phyloP scores from a whole-genome alignment of 2,888 invertebrate species.

The Synanthedon myopaeformis region DNA sequence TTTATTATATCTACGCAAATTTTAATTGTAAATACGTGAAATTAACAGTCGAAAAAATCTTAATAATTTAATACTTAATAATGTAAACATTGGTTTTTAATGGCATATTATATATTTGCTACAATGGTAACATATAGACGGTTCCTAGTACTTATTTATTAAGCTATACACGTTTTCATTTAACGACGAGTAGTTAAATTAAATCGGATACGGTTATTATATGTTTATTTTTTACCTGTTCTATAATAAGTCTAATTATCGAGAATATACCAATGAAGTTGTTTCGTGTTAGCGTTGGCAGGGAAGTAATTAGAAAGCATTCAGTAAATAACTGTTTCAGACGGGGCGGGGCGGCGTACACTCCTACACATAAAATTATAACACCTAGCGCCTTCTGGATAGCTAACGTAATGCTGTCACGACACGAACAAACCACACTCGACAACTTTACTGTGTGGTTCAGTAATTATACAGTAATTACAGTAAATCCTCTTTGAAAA shows the following conservation, averaged over 20 bases:
- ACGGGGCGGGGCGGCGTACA: constrained; percentile 37
- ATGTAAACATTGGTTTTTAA: too few relatives aligned
- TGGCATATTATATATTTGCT: too few relatives aligned
- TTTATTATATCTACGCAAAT: too few relatives aligned
- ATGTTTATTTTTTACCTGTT: too few relatives aligned
- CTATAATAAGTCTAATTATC: not conserved
- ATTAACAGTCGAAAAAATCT: too few relatives aligned
- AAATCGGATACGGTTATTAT: too few relatives aligned
- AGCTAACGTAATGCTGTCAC: constrained; percentile 37
- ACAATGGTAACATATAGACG: too few relatives aligned
- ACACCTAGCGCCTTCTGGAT: constrained; percentile 13
- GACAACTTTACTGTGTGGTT: constrained; percentile 1
- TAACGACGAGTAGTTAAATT: too few relatives aligned
- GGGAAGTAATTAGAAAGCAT: constrained; percentile 48
- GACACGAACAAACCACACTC: constrained; percentile 15
- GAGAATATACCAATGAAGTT: constrained; percentile 20
- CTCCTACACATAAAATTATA: constrained; percentile 42
- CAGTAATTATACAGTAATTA: not conserved
- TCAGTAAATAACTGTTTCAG: constrained; percentile 31
- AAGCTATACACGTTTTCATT: too few relatives aligned
- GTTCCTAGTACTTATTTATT: too few relatives aligned
- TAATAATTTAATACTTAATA: too few relatives aligned
- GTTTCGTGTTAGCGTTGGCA: constrained; percentile 34
- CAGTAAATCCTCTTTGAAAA: not conserved
- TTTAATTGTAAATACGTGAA: too few relatives aligned